A percentile compares a stretch with the other conserved stretches of the same genome.
Evolutionary conservation across 2,113 vertebrate species (phyloP).

Genomic region (Clinocottus analis): DNA sequence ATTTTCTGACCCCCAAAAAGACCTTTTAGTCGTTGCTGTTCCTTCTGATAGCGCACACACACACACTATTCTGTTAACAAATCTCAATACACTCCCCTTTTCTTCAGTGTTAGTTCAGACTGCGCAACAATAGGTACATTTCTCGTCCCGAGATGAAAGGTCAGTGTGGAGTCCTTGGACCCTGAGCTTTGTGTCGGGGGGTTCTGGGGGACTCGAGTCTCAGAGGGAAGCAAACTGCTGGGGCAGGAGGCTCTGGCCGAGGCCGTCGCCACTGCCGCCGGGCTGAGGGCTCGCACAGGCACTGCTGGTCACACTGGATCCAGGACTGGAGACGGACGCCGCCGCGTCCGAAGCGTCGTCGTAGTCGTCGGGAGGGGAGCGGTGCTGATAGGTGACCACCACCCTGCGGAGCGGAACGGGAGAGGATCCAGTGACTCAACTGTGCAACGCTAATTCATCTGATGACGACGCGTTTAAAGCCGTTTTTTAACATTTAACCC

Average conservation of each 20-base stretch:
- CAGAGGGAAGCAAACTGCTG: slow-evolving; percentile 29
- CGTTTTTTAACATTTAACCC: not conserved
- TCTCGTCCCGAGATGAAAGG: not conserved
- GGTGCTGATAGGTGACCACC: slow-evolving; percentile 50
- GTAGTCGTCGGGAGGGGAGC: not conserved
- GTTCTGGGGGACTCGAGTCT: slow-evolving; percentile 11
- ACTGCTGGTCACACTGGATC: slow-evolving; percentile 57
- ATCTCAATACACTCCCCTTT: not conserved
- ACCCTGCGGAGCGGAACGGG: slow-evolving; percentile 46
- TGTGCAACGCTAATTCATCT: no score
- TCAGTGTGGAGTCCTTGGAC: not conserved
- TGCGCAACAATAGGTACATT: not conserved
- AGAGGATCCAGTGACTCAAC: not conserved
- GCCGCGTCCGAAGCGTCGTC: slow-evolving; percentile 58
- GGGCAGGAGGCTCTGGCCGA: slow-evolving; percentile 32
- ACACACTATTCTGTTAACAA: not conserved
- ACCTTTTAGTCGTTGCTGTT: not conserved
- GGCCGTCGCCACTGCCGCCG: no score
- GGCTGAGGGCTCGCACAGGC: slow-evolving; percentile 53
- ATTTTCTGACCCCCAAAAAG: not conserved
- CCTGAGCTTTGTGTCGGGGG: not conserved
- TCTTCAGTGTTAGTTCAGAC: not conserved
- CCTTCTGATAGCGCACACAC: not conserved
- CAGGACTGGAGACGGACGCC: slow-evolving; percentile 56
- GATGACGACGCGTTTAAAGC: not conserved